A percentile compares a stretch with the other conserved stretches of the same genome.
These are phyloP conservation scores for Dryobota labecula DNA, from an alignment of 2,888 invertebrate species.

Conservation along the genomic window DNA sequence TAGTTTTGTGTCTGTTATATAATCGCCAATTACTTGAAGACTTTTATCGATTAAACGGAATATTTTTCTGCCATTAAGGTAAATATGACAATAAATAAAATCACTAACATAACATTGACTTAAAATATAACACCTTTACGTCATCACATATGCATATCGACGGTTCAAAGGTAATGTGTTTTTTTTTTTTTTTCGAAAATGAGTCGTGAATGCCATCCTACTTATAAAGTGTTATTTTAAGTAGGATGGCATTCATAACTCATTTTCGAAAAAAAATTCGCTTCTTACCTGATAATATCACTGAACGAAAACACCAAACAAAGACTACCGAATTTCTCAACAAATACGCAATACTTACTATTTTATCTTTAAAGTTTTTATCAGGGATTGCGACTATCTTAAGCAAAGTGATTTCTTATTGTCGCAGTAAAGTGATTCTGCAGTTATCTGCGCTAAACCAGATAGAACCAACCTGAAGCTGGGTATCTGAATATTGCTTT, in stretches of 20 bases:
- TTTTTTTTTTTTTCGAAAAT: too few relatives aligned
- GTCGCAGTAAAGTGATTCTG: conserved; percentile 3
- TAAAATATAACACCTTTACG: background rate
- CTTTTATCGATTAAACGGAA: background rate
- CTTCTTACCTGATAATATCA: too few relatives aligned
- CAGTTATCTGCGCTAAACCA: conserved; percentile 9
- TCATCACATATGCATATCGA: background rate
- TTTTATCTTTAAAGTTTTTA: conserved; percentile 34
- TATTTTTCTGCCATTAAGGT: background rate
- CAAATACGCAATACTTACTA: conserved; percentile 16
- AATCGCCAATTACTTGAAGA: conserved; percentile 10
- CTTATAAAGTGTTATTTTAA: too few relatives aligned
- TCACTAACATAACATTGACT: background rate
- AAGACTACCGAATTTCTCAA: conserved; percentile 10
- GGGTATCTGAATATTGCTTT: too few relatives aligned
- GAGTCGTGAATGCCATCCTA: too few relatives aligned
- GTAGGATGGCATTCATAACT: too few relatives aligned
- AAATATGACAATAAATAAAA: conserved; percentile 2
- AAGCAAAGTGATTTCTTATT: conserved; percentile 8
- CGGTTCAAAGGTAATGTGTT: too few relatives aligned
- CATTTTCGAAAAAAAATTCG: too few relatives aligned
- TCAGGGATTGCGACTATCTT: conserved; percentile 6
- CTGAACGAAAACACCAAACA: conserved; percentile 23
- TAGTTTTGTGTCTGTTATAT: conserved; percentile 8
- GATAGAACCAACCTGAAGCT: background rate